These are phyloP conservation scores for Mimachlamys varia DNA, from an alignment of 2,888 invertebrate genomes.

Conservation along the genomic window DNA sequence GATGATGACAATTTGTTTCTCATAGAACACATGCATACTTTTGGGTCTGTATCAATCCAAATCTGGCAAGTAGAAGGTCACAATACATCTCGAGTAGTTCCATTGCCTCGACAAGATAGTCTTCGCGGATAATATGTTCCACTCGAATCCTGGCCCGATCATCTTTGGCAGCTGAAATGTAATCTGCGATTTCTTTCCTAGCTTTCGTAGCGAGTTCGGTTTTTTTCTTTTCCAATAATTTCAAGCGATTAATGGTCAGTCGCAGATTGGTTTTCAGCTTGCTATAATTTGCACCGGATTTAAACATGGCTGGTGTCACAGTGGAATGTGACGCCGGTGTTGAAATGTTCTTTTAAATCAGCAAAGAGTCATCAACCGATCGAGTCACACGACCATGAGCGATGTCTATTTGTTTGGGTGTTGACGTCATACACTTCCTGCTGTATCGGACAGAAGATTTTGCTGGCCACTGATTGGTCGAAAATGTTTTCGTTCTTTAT, in stretches of 20 bases:
- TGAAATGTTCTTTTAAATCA: constrained; percentile 17
- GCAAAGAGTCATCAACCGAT: neutral
- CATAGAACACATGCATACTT: constrained; percentile 72
- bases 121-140: constrained; percentile 99
- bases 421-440: constrained; percentile 30
- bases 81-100: constrained; percentile 99
- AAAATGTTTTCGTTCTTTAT: neutral
- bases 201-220: constrained; percentile 98
- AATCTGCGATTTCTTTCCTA: constrained; percentile 98
- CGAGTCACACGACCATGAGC: constrained; percentile 18
- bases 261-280: constrained; percentile 98
- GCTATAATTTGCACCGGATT: constrained; percentile 94
- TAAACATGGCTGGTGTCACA: constrained; percentile 79
- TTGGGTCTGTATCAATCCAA: constrained; percentile 90
- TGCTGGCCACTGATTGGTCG: neutral
- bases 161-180: constrained; percentile 83
- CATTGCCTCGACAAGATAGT: constrained; percentile 99
- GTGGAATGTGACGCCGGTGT: neutral
- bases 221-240: constrained; percentile 95
- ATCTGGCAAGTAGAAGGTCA: constrained; percentile 96
- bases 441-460: neutral
- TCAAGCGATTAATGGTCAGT: constrained; percentile 95
- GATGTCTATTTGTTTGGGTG: constrained; percentile 29
- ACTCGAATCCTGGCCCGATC: constrained; percentile 95
- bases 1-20: no score